These are phyloP conservation scores for Aricia agestis DNA, from an alignment of 1,140 invertebrate species.

Conservation along the genomic window DNA sequence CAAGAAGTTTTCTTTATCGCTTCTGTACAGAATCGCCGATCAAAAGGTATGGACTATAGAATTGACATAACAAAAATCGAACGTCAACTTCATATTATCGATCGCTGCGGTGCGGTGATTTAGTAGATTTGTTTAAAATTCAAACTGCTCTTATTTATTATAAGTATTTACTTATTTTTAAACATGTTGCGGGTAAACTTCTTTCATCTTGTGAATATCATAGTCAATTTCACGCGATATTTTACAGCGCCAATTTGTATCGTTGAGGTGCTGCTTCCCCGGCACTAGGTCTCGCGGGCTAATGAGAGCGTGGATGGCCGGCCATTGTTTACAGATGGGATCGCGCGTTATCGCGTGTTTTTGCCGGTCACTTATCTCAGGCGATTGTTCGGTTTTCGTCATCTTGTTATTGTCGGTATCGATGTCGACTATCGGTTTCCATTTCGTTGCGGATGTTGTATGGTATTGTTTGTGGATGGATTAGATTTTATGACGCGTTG, in stretches of 20 bases:
- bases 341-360: conserved; percentile 59
- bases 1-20: too few species aligned
- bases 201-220: too few species aligned
- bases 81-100: too few species aligned
- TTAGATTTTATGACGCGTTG: not conserved
- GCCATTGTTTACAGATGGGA: conserved; percentile 71
- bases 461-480: conserved; percentile 24
- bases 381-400: conserved; percentile 69
- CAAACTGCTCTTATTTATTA: too few species aligned
- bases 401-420: conserved; percentile 52
- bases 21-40: too few species aligned
- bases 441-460: conserved; percentile 27
- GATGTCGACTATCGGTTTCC: conserved; percentile 29
- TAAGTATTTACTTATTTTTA: too few species aligned
- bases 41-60: too few species aligned
- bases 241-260: not conserved
- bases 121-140: too few species aligned
- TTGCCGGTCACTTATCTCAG: conserved; percentile 62
- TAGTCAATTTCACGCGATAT: not conserved
- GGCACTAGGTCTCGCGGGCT: conserved; percentile 39
- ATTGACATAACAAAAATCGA: too few species aligned
- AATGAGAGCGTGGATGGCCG: conserved; percentile 64
- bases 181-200: too few species aligned
- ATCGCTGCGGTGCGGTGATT: too few species aligned
- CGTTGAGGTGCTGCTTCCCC: not conserved